Conservation (phyloP, 1,140 invertebrate species). For the Polypedilum vanderplanki region DNA sequence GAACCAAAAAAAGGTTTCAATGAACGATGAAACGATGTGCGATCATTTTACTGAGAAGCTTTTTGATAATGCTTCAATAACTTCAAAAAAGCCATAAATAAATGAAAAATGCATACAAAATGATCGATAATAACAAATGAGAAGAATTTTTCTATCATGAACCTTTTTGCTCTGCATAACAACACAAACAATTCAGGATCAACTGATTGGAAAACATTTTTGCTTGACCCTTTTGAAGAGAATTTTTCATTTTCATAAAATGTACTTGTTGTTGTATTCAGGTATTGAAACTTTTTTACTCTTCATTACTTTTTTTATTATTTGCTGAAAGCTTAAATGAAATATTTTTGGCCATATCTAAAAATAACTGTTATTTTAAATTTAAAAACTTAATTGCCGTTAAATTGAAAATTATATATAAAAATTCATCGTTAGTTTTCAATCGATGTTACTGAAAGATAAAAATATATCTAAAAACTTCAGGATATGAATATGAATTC, state of each 20-base stretch:
- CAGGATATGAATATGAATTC: neutral
- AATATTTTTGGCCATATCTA: no score
- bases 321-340: no score
- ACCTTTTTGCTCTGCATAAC: slow-evolving; percentile 7
- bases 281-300: neutral
- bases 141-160: neutral
- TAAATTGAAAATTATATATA: no score
- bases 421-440: no score
- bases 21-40: neutral
- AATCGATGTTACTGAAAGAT: no score
- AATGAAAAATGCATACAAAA: neutral
- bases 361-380: no score
- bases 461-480: neutral
- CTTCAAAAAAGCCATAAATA: neutral
- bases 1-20: neutral
- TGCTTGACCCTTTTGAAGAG: slow-evolving; percentile 12
- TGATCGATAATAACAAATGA: neutral
- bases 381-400: no score
- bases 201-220: slow-evolving; percentile 15
- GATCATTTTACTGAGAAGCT: slow-evolving; percentile 1
- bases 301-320: no score
- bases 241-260: neutral
- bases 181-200: slow-evolving; percentile 22
- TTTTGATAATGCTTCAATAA: slow-evolving; percentile 9
- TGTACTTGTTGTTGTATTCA: neutral